Evolutionary conservation across 2,113 vertebrate genomes (phyloP).

Genomic region (Nettapus auritus): DNA sequence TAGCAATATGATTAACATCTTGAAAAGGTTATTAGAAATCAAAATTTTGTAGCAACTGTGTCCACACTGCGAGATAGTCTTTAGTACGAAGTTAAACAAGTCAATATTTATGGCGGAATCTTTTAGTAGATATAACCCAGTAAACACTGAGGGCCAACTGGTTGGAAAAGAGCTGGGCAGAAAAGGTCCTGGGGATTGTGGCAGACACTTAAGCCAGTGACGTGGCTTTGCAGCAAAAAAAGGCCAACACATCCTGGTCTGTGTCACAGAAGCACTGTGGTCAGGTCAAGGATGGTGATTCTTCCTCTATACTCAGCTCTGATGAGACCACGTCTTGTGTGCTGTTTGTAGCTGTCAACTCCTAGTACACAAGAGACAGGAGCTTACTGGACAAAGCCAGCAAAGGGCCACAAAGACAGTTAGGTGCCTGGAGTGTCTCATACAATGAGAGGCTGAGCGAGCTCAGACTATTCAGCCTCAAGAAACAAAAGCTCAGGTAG

Average conservation of each 20-base stretch:
- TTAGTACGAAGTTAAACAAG: neutral
- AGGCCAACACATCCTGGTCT: fast-evolving
- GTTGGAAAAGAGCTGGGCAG: neutral
- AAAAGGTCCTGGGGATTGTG: neutral
- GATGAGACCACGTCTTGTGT: neutral
- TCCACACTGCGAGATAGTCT: neutral
- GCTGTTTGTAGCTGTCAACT: neutral
- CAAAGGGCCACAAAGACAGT: neutral
- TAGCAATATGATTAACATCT: neutral
- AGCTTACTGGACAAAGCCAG: neutral
- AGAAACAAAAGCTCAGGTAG: too few species aligned
- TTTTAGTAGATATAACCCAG: neutral
- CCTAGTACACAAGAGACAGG: neutral
- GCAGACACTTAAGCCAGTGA: neutral
- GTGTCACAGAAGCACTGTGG: neutral
- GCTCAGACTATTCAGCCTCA: too few species aligned
- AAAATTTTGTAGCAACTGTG: neutral
- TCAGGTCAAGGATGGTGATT: neutral
- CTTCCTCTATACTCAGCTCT: neutral
- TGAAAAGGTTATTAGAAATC: neutral
- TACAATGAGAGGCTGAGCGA: too few species aligned
- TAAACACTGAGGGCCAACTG: neutral
- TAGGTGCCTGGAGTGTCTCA: neutral
- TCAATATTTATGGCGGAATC: neutral
- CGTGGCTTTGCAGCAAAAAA: fast-evolving